Evolutionary conservation across 2,888 invertebrate species (phyloP).

Genomic region (Bombyx huttoni): DNA sequence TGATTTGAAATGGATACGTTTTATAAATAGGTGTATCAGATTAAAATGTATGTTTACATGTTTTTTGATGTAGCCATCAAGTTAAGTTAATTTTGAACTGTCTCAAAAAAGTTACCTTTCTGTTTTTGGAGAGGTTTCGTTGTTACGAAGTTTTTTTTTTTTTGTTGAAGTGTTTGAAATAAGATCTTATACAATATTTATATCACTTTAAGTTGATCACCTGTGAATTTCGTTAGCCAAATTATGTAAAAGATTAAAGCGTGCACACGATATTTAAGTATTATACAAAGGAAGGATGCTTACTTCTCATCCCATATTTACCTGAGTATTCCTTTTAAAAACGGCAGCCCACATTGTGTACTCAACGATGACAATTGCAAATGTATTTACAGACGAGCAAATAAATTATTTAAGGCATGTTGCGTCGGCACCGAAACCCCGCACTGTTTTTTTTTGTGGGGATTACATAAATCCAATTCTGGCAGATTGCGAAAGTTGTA

Average conservation of each 20-base stretch:
- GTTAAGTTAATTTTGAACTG: neutral
- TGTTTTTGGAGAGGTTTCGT: neutral
- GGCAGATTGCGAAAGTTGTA: constrained; percentile 3
- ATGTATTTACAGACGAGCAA: constrained; percentile 19
- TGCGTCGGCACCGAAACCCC: constrained; percentile 22
- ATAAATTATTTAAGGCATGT: constrained; percentile 22
- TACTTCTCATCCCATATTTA: neutral
- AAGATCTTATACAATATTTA: too few species aligned
- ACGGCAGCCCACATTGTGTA: constrained; percentile 2
- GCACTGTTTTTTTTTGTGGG: constrained; percentile 28
- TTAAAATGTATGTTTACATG: neutral
- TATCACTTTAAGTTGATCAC: too few species aligned
- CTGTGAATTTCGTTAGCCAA: too few species aligned
- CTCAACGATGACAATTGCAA: constrained; percentile 8
- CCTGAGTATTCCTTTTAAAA: constrained; percentile 1
- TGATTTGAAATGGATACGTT: neutral
- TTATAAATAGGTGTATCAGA: neutral
- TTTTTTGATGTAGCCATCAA: neutral
- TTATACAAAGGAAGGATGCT: neutral
- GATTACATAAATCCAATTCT: constrained; percentile 49
- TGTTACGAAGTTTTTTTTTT: neutral
- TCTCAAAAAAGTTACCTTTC: neutral
- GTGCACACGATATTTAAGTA: too few species aligned
- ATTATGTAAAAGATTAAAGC: too few species aligned
- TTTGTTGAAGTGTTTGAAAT: neutral